Conservation (phyloP, 2,888 invertebrate species). For the Muscina levida region DNA sequence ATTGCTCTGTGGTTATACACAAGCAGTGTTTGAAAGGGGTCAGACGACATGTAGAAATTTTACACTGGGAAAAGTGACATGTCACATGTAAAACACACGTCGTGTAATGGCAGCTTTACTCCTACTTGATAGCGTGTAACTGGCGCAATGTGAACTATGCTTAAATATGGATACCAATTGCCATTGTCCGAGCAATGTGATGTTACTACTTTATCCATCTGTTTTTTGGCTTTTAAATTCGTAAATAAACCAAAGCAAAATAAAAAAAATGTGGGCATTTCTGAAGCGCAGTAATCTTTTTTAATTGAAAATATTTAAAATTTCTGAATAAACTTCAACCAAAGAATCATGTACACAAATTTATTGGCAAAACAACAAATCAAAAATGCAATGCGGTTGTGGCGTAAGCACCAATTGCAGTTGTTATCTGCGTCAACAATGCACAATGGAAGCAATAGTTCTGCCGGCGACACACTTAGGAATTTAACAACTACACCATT, state of each 20-base stretch:
- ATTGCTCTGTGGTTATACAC: too few species aligned
- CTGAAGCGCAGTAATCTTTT: constrained; percentile 32
- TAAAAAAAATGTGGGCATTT: constrained; percentile 36
- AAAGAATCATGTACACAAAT: constrained; percentile 68
- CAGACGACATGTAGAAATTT: too few species aligned
- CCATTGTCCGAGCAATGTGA: too few species aligned
- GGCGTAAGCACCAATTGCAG: constrained; percentile 67
- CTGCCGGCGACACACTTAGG: neutral
- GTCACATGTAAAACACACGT: too few species aligned
- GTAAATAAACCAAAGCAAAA: constrained; percentile 32
- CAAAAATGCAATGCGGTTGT: constrained; percentile 66
- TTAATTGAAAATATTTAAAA: neutral
- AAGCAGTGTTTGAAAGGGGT: too few species aligned
- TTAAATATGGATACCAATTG: too few species aligned
- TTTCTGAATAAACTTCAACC: constrained; percentile 32
- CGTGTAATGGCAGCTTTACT: too few species aligned
- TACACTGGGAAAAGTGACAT: too few species aligned
- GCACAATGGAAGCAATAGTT: constrained; percentile 21
- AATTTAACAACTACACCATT: constrained; percentile 11
- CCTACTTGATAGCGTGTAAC: too few species aligned
- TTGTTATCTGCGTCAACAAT: constrained; percentile 9
- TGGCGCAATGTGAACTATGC: too few species aligned
- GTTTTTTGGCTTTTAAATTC: too few species aligned
- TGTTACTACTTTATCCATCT: too few species aligned
- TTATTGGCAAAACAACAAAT: constrained; percentile 67